phyloP scores from a whole-genome alignment of 2,797 vertebrate species.

The Poeciliopsis paucimaculata region DNA sequence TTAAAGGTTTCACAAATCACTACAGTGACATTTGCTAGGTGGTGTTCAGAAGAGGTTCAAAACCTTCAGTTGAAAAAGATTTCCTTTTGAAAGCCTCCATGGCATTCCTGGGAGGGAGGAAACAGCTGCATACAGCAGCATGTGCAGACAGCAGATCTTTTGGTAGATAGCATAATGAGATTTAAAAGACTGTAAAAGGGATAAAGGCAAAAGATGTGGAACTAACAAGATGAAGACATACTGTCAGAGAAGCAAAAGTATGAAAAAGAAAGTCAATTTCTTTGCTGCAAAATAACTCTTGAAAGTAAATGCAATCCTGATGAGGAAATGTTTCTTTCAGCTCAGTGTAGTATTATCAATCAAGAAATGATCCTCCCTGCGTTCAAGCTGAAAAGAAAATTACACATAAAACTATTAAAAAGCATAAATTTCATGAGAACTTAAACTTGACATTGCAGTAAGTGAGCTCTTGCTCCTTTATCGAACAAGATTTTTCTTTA shows the following conservation, averaged over 20 bases:
- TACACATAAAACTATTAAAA: not conserved
- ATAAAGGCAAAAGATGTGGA: conserved; percentile 66
- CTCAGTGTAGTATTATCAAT: conserved; percentile 25
- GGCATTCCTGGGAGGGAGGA: conserved; percentile 37
- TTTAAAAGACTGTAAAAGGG: conserved; percentile 53
- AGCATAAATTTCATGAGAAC: conserved; percentile 27
- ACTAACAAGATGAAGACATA: conserved; percentile 65
- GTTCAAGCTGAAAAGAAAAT: conserved; percentile 3
- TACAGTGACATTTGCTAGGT: conserved; percentile 43
- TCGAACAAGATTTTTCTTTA: not conserved
- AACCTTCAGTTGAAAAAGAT: conserved; percentile 55
- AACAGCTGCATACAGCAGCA: conserved; percentile 38
- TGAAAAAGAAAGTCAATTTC: conserved; percentile 48
- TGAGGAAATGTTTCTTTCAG: conserved; percentile 40
- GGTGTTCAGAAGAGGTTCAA: conserved; percentile 35
- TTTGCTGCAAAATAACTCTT: conserved; percentile 29
- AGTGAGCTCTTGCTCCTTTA: not conserved
- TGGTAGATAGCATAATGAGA: conserved; percentile 47
- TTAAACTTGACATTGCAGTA: conserved; percentile 7
- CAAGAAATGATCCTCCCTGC: conserved; percentile 18
- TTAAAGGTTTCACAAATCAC: conserved; percentile 65
- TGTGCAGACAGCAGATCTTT: conserved; percentile 39
- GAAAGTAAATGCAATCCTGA: conserved; percentile 47
- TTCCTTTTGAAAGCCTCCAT: conserved; percentile 31
- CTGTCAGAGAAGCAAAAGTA: conserved; percentile 39